Evolutionary conservation across 2,888 invertebrate species (phyloP).

Genomic region (Pollenia angustigena): DNA sequence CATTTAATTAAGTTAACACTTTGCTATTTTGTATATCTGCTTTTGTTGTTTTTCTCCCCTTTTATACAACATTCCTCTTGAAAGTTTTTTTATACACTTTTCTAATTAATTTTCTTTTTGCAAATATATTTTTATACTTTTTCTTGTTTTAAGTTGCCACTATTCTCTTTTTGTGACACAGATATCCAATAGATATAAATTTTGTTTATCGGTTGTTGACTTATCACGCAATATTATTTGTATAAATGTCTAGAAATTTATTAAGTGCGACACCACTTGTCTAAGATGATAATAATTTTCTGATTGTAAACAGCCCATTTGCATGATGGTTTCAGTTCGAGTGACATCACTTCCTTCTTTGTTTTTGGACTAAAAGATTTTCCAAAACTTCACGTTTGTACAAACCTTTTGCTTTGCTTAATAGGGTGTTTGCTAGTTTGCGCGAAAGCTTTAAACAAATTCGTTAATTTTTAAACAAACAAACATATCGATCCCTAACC

Average conservation of each 20-base stretch:
- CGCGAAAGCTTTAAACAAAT: too few species aligned
- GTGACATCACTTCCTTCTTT: conserved; percentile 35
- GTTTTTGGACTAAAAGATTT: conserved; percentile 1
- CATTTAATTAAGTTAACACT: conserved; percentile 53
- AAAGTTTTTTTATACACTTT: neutral
- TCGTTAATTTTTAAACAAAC: too few species aligned
- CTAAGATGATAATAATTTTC: neutral
- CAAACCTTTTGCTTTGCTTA: too few species aligned
- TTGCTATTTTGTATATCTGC: neutral
- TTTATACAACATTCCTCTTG: neutral
- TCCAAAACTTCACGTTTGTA: too few species aligned
- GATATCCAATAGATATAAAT: neutral
- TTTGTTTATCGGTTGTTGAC: conserved; percentile 14
- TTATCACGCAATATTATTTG: conserved; percentile 29
- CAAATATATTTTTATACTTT: neutral
- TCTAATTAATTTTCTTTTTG: conserved; percentile 16
- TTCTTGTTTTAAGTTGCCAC: neutral
- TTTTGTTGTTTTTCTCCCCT: neutral
- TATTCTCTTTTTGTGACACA: neutral
- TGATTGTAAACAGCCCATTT: neutral
- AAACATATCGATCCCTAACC: too few species aligned
- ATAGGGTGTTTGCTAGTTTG: too few species aligned
- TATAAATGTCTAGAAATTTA: conserved; percentile 27
- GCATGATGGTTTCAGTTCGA: neutral
- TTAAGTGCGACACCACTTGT: conserved; percentile 10